phyloP scores from a whole-genome alignment of 2,113 vertebrate genomes.

The Xenopus borealis region DNA sequence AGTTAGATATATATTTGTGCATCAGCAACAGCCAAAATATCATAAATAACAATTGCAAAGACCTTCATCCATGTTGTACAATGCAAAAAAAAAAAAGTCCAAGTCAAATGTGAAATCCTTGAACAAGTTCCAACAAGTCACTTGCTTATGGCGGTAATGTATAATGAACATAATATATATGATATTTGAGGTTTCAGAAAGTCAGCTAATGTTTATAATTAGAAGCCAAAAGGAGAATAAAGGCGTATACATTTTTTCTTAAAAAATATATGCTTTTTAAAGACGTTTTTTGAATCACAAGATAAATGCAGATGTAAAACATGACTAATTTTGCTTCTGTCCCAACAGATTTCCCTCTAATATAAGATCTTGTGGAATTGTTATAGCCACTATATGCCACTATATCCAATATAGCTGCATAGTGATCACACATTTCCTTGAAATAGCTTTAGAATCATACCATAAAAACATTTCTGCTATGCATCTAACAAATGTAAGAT shows the following conservation, averaged over 20 bases:
- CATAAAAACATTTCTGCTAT: too few relatives aligned
- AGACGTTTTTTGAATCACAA: conserved; percentile 7
- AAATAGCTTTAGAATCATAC: too few relatives aligned
- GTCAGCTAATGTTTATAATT: neutral
- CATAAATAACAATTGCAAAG: neutral
- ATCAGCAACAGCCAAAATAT: conserved; percentile 11
- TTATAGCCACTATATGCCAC: too few relatives aligned
- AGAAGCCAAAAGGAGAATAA: neutral
- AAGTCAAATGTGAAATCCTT: conserved; percentile 21
- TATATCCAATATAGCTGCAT: too few relatives aligned
- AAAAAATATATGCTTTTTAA: neutral
- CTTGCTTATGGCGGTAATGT: neutral
- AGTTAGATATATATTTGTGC: conserved; percentile 17
- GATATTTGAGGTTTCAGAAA: neutral
- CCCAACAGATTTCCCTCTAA: too few relatives aligned
- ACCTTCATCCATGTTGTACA: neutral
- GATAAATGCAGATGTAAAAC: neutral
- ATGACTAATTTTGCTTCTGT: too few relatives aligned
- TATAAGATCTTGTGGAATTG: too few relatives aligned
- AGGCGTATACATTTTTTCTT: neutral
- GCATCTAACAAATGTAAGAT: too few relatives aligned
- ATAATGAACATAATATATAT: neutral
- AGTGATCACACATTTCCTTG: too few relatives aligned
- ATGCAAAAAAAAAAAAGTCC: neutral
- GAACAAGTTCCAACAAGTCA: neutral